phyloP scores from a whole-genome alignment of 2,888 invertebrate species.

The Calameuta idolon region DNA sequence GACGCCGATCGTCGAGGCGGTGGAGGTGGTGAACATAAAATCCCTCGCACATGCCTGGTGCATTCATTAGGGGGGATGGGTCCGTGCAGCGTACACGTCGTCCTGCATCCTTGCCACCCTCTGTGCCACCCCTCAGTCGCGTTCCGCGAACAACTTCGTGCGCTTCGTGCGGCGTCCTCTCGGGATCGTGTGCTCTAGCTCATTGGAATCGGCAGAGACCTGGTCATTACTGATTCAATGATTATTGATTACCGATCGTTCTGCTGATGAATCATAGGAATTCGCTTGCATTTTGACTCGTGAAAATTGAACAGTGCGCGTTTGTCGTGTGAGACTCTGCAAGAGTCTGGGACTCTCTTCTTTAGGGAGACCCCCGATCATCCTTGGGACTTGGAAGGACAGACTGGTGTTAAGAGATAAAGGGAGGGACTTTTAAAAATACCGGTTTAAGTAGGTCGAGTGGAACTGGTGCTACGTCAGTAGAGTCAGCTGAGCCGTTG shows the following conservation, averaged over 20 bases:
- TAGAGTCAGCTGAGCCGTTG: background rate
- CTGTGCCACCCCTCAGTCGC: conserved; percentile 43
- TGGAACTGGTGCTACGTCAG: background rate
- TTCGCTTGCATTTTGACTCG: background rate
- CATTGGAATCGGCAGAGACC: background rate
- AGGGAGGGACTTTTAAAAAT: background rate
- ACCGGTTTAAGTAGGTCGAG: background rate
- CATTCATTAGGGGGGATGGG: conserved; percentile 66
- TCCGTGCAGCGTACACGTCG: conserved; percentile 63
- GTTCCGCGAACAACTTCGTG: conserved; percentile 31
- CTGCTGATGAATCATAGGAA: background rate
- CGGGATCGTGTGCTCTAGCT: background rate
- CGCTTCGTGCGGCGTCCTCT: conserved; percentile 34
- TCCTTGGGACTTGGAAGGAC: background rate
- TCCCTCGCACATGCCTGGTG: conserved; percentile 67
- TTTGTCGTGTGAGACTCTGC: background rate
- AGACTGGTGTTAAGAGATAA: background rate
- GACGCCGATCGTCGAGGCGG: conserved; percentile 31
- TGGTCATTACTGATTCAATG: background rate
- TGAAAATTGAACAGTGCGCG: background rate
- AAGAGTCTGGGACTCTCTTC: background rate
- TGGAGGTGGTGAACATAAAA: conserved; percentile 63
- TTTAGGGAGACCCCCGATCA: background rate
- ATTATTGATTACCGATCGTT: background rate
- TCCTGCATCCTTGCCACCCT: conserved; percentile 54